Percentiles rank a stretch among this genome's conserved stretches.
These are phyloP conservation scores for Hirtodrosophila cameraria DNA, from an alignment of 2,888 invertebrate genomes.

Conservation along the genomic window DNA sequence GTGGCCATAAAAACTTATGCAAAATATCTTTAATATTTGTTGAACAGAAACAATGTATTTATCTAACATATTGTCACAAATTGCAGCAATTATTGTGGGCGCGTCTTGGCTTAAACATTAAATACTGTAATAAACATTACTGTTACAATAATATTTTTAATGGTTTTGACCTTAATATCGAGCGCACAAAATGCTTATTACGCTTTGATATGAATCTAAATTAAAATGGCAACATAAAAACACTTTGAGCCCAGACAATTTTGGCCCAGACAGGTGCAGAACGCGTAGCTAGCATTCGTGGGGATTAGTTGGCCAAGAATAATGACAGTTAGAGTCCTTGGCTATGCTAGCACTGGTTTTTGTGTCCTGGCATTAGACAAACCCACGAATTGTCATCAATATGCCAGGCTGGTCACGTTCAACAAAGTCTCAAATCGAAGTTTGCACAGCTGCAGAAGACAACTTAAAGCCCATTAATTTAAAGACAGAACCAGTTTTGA, in stretches of 20 bases:
- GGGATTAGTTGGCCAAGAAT: conserved; percentile 36
- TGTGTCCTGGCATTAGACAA: conserved; percentile 22
- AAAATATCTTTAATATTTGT: no score
- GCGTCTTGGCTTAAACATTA: conserved; percentile 2
- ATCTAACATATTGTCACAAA: no score
- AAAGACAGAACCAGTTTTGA: conserved; percentile 31
- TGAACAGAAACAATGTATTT: no score
- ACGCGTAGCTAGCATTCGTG: conserved; percentile 32
- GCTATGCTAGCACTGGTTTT: conserved; percentile 11
- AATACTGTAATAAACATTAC: conserved; percentile 31
- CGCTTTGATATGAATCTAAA: conserved; percentile 76
- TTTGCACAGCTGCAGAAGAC: conserved; percentile 46
- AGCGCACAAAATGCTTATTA: conserved; percentile 67
- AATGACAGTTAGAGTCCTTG: conserved; percentile 41
- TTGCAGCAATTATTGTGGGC: conserved; percentile 3
- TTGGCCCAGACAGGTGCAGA: conserved; percentile 40
- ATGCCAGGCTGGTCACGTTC: conserved; percentile 70
- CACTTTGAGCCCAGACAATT: conserved; percentile 48
- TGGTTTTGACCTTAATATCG: conserved; percentile 57
- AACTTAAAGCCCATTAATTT: conserved; percentile 63
- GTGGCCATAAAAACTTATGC: no score
- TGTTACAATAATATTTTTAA: conserved; percentile 58
- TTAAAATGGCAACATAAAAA: conserved; percentile 78
- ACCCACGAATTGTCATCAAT: conserved; percentile 46
- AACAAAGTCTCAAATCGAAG: conserved; percentile 67